Percentiles rank a stretch among this genome's conserved stretches.
phyloP scores from a whole-genome alignment of 2,113 vertebrate species.

The Geococcyx californianus region DNA sequence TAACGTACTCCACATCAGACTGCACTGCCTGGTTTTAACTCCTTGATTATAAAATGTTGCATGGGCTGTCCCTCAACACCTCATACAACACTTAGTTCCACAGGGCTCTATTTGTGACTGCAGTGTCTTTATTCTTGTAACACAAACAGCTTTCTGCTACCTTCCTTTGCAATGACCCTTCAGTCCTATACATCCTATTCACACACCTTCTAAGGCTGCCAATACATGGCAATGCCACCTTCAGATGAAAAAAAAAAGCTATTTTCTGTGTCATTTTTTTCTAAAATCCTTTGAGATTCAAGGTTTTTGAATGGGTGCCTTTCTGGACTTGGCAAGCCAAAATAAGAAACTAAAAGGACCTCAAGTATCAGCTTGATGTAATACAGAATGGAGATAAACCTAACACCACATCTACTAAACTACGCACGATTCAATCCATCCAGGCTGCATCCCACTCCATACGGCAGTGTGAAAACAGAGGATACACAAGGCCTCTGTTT shows the following conservation, averaged over 20 bases:
- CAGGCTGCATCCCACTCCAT: neutral
- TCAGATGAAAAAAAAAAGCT: neutral
- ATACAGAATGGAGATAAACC: neutral
- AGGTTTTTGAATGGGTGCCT: neutral
- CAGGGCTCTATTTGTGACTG: neutral
- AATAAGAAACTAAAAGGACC: neutral
- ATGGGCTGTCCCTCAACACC: rapidly evolving
- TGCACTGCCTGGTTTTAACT: neutral
- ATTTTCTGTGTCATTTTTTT: neutral
- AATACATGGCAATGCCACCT: neutral
- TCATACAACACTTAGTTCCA: neutral
- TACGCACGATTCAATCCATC: neutral
- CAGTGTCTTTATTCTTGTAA: neutral
- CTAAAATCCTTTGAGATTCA: neutral
- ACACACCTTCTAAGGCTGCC: neutral
- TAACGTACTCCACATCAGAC: rapidly evolving
- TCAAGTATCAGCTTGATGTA: neutral
- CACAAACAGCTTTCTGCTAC: neutral
- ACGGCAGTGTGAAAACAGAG: neutral
- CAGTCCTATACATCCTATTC: neutral
- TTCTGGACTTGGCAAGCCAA: neutral
- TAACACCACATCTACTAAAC: neutral
- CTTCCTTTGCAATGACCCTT: neutral
- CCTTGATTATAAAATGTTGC: rapidly evolving
- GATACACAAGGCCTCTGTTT: neutral